Base-by-base conservation (phyloP, 2,888 invertebrate species). In the Orthosia gothica region DNA sequence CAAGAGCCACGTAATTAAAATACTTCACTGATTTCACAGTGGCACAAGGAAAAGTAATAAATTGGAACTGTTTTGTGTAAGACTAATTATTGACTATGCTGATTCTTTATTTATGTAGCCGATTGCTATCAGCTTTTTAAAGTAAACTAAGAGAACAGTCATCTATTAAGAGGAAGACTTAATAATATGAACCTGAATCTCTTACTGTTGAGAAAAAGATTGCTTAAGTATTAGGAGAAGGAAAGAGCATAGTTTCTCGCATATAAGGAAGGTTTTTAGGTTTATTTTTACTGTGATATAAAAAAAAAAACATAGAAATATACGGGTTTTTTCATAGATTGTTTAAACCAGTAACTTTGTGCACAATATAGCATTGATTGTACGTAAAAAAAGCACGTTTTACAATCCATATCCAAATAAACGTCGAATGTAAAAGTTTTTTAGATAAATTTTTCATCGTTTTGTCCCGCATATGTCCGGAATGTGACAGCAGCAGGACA, bases 401-500 rank as follows among this genome's bases (percentile, higher is more conserved):
- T 52, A 65, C 65, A 75, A 74, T 66, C 45, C 58, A 65, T 69
- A 63, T n/a, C 49, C 26, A 66, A 73, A 73, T 81, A 64, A 78
- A 55, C 2, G 76, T 76, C 49, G 49, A 18, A 71, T 20, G 52
- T 64, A n/a, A n/a, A 55, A 26, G n/a, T 57, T 81, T 83, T 85
- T 75, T 73, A 5, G 12, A 32, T 32, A 7, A 66, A n/a, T n/a
- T 81, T 81, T 85, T 76, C 64, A 67, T 61, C 61, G 74, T 68
- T 76, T 77, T 79, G 58, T 54, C 58, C 70, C 68, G 69, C 59
- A 71, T 76, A 77, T 79, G 82, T 79, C 55, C 81, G 67, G 79
- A 82, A 84, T 84, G 59, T 26, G 74, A 74, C 67, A 74, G 57
- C 66, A 63, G 68, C 57, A 12, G 26, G 67, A 64, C 57, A 70